Percentiles rank a stretch among this genome's conserved stretches.
phyloP scores from a whole-genome alignment of 2,797 vertebrate species.

The Allobates femoralis region DNA sequence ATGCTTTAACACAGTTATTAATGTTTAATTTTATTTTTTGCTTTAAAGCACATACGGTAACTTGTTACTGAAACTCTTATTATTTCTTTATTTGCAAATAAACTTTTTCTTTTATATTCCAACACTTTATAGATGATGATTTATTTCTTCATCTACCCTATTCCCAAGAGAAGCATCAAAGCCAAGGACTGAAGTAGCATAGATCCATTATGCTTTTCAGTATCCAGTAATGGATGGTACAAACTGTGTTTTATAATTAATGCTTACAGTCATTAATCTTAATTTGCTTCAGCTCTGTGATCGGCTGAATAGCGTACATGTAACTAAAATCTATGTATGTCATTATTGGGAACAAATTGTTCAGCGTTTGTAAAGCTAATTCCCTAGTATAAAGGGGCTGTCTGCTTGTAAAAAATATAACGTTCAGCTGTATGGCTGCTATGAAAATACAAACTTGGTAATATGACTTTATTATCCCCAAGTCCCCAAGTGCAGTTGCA shows the following conservation, averaged over 20 bases:
- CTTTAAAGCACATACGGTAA: too few relatives aligned
- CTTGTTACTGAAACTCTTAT: neutral
- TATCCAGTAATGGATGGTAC: constrained; percentile 41
- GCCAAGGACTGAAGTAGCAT: neutral
- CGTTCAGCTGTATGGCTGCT: too few relatives aligned
- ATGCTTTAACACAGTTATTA: too few relatives aligned
- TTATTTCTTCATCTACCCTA: neutral
- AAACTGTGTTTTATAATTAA: constrained; percentile 38
- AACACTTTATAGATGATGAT: neutral
- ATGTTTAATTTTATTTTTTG: too few relatives aligned
- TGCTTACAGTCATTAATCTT: constrained; percentile 42
- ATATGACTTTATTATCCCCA: too few relatives aligned
- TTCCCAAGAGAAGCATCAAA: constrained; percentile 16
- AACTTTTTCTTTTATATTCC: neutral
- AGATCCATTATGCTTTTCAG: constrained; percentile 47
- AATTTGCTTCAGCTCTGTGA: constrained; percentile 11
- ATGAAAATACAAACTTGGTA: too few relatives aligned
- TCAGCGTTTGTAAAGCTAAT: too few relatives aligned
- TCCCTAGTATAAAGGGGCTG: neutral
- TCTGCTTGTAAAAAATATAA: neutral
- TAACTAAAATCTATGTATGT: neutral
- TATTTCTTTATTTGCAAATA: neutral
- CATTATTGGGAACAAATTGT: neutral
- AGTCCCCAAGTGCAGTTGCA: too few relatives aligned
- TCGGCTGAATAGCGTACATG: neutral